Conservation (phyloP, 2,113 vertebrate species). For the Cyanoderma ruficeps region DNA sequence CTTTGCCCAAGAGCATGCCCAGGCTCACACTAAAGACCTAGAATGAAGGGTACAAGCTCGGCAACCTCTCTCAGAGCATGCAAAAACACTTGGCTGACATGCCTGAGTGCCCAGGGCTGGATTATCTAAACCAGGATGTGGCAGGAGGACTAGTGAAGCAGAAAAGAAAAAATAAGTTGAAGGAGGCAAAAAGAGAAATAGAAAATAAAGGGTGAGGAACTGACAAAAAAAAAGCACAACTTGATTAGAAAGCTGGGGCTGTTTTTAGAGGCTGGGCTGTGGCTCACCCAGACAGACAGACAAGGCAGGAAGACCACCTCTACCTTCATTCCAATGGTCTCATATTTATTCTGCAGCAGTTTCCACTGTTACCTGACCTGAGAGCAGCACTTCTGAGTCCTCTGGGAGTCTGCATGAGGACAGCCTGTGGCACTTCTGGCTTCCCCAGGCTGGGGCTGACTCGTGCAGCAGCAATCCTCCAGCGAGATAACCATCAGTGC, state of each 20-base stretch:
- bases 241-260: not conserved
- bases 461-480: not conserved
- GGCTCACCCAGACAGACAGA: not conserved
- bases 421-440: not conserved
- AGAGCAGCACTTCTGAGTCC: not conserved
- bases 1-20: not conserved
- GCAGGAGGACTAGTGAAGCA: not conserved
- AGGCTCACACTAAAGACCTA: not conserved
- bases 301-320: not conserved
- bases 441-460: not conserved
- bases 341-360: not conserved
- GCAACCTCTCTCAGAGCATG: not conserved
- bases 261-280: not conserved
- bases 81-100: not conserved
- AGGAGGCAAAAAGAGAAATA: not conserved
- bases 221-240: not conserved
- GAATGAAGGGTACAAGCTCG: not conserved
- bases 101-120: not conserved
- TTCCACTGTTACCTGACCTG: rapidly evolving
- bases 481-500: not conserved
- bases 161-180: not conserved
- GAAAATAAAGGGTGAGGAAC: not conserved
- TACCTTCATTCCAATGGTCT: not conserved
- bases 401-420: not conserved
- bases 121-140: not conserved